These are phyloP conservation scores for Bombus waltoni DNA, from an alignment of 1,140 invertebrate species.

Conservation along the genomic window DNA sequence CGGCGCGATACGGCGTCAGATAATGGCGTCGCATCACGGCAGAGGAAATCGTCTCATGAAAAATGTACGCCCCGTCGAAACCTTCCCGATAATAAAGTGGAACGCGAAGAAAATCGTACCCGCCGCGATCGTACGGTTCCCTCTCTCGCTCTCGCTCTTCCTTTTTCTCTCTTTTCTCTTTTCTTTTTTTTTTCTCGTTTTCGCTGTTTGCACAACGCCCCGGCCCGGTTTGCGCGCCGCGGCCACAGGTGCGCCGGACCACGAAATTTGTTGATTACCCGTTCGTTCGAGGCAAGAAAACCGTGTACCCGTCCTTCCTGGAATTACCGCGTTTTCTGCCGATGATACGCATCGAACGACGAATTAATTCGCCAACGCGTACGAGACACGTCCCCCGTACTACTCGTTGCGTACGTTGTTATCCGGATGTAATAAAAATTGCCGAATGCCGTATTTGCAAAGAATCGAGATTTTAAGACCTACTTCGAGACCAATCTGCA, in stretches of 20 bases:
- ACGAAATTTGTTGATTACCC: neutral
- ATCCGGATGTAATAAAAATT: neutral
- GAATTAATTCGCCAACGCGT: neutral
- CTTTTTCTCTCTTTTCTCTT: no score
- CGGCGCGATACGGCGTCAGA: conserved; percentile 59
- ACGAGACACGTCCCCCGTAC: neutral
- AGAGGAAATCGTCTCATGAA: conserved; percentile 75
- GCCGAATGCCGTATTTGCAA: neutral
- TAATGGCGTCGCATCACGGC: conserved; percentile 71
- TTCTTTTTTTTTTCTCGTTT: neutral
- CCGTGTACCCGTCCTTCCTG: conserved; percentile 1
- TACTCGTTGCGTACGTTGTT: neutral
- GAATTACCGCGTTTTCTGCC: conserved; percentile 3
- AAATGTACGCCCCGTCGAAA: conserved; percentile 68
- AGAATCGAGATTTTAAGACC: conserved; percentile 1
- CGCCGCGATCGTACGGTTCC: neutral
- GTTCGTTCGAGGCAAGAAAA: neutral
- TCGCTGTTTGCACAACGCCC: neutral
- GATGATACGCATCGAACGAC: neutral
- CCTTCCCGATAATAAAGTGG: conserved; percentile 65
- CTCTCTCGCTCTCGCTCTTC: neutral
- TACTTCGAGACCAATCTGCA: no score
- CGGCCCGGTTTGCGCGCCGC: no score
- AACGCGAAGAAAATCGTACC: conserved; percentile 52
- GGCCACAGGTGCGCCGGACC: neutral